Conservation (phyloP, 2,113 vertebrate species). For the Rhegmatorhina hoffmannsi region DNA sequence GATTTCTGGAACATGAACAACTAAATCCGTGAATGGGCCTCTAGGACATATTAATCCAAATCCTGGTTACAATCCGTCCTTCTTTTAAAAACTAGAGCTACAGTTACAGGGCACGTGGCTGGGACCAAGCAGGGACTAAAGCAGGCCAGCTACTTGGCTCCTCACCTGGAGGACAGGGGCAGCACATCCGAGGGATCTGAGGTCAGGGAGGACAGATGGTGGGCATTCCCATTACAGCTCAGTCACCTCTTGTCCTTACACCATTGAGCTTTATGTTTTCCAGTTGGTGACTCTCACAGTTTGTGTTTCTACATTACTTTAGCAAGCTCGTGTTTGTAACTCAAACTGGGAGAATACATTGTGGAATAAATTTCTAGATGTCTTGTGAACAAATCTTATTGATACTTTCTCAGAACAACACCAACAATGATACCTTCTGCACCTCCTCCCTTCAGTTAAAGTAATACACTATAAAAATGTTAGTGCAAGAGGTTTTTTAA, state of each 20-base stretch:
- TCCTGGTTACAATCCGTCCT: background rate
- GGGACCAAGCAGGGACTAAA: background rate
- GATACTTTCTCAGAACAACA: background rate
- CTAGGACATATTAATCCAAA: background rate
- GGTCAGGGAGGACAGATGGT: conserved; percentile 53
- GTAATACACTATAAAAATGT: background rate
- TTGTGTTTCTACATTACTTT: background rate
- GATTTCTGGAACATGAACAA: background rate
- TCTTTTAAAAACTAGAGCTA: background rate
- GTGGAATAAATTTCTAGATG: background rate
- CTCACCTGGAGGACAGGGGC: background rate
- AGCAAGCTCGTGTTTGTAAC: background rate
- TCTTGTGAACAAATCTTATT: background rate
- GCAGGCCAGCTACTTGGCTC: background rate
- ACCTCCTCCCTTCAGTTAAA: background rate
- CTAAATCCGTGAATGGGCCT: background rate
- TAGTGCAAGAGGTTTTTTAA: background rate
- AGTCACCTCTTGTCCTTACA: conserved; percentile 8
- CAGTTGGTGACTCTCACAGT: background rate
- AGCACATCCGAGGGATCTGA: background rate
- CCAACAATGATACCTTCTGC: background rate
- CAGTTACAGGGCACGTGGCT: background rate
- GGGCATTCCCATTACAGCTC: background rate
- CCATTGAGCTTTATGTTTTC: background rate
- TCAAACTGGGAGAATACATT: background rate